A percentile compares a stretch with the other conserved stretches of the same genome.
These are phyloP conservation scores for Didymodactylos carnosus DNA, from an alignment of 2,888 invertebrate species.

Conservation along the genomic window DNA sequence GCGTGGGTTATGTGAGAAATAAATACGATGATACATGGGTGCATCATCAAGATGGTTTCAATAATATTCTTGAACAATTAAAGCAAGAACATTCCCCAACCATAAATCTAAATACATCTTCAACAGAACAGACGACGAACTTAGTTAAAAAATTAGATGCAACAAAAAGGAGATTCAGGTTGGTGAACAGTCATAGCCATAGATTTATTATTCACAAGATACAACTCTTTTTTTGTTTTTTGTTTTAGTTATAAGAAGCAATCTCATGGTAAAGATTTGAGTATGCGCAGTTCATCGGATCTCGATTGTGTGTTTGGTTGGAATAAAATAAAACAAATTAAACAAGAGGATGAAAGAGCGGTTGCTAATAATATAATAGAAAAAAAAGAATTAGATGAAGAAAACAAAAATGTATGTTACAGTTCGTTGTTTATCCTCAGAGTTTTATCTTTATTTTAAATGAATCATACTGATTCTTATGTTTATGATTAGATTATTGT, in stretches of 20 bases:
- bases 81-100: not conserved
- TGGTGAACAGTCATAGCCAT: no score
- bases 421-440: not conserved
- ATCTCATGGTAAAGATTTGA: not conserved
- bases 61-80: constrained; percentile 40
- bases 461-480: no score
- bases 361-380: not conserved
- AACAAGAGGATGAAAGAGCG: no score
- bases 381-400: not conserved
- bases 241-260: not conserved
- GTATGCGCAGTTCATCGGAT: not conserved
- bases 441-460: not conserved
- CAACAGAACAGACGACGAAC: no score
- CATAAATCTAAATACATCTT: not conserved
- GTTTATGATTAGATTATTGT: no score
- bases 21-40: constrained; percentile 62
- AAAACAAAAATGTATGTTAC: not conserved
- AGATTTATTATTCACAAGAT: no score
- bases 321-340: not conserved
- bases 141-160: no score
- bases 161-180: not conserved
- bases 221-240: not conserved
- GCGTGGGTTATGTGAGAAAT: constrained; percentile 52
- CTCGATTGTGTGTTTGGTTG: not conserved
- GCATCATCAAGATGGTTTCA: no score